Conservation (phyloP, 2,113 vertebrate species). For the Cromileptes altivelis region DNA sequence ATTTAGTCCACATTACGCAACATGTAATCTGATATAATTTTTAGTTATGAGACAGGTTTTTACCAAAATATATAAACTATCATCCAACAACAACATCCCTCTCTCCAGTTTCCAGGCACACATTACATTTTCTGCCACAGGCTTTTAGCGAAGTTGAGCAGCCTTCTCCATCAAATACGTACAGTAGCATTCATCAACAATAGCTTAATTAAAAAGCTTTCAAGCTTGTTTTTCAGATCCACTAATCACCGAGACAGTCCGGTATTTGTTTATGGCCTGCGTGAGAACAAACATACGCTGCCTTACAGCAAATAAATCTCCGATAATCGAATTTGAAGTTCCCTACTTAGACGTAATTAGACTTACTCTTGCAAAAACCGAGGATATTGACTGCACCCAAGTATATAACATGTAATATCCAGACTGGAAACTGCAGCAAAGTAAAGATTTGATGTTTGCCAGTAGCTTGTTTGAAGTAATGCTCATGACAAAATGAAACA, state of each 20-base stretch:
- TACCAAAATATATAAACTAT: slow-evolving; percentile 3
- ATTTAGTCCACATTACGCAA: slow-evolving; percentile 24
- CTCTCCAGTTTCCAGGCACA: slow-evolving; percentile 35
- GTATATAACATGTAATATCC: slow-evolving; percentile 33
- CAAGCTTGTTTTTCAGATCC: slow-evolving; percentile 82
- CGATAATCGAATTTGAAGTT: slow-evolving; percentile 73
- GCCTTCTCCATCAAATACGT: slow-evolving; percentile 70
- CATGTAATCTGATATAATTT: slow-evolving; percentile 33
- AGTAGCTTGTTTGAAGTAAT: slow-evolving; percentile 30
- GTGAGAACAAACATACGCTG: slow-evolving; percentile 48
- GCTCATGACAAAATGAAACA: slow-evolving; percentile 22
- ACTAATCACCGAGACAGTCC: slow-evolving; percentile 75
- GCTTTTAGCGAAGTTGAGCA: slow-evolving; percentile 80
- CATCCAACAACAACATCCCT: slow-evolving; percentile 29
- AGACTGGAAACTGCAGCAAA: slow-evolving; percentile 20
- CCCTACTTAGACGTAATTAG: slow-evolving; percentile 69
- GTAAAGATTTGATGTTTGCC: slow-evolving; percentile 27
- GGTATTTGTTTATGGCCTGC: slow-evolving; percentile 63
- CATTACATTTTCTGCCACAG: slow-evolving; percentile 52
- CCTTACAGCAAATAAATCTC: slow-evolving; percentile 70
- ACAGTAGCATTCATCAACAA: slow-evolving; percentile 74
- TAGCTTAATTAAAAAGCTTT: slow-evolving; percentile 87
- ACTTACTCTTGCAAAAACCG: slow-evolving; percentile 41
- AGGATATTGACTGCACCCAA: slow-evolving; percentile 30
- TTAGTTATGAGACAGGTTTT: background rate